Base-by-base conservation (phyloP, 2,113 vertebrate genomes). In the Sula dactylatra region DNA sequence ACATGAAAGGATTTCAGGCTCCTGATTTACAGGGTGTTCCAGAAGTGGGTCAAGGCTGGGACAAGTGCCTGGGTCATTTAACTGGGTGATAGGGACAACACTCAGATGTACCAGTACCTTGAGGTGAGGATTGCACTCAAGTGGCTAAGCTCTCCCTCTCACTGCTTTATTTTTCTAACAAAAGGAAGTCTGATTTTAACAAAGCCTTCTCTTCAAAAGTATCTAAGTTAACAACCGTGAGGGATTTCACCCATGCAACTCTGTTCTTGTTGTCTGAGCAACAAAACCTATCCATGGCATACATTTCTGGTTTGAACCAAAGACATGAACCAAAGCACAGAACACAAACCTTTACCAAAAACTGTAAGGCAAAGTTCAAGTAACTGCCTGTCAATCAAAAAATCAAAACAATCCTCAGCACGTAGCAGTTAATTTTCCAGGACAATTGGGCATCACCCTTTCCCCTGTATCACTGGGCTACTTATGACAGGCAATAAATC, bases 11-110 rank as follows among this genome's bases (percentile, higher is more conserved):
- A 97, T 95, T 96, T 89, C 78, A 90, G 50, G 74, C 59, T 89
- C 87, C 84, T 82, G 86, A 88, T 91, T 91, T 96, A 93, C 76
- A 86, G 82, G 74, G 69, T 83, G 15, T 45, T 64, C 82, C 67
- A 93, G 69, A 96, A 97, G 82, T 92, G 77, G 89, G 93, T 97
- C 91, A 86, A 80, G 87, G 80, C 72, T 86, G 79, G 86, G 90
- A 91, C 83, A 77, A 90, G 74, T 79, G 87, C 93, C 82, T 82
- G 66, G 88, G 76, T 90, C 90, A 66, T 88, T 93, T 77, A 93
- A 93, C 87, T 56, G 71, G 81, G 73, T 85, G 95, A 92, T 83
- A 87, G 56, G 34, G 44, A 84, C 80, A 94, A 45, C 55, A 34
- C 85, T 94, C 59, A 55, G 45, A 88, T 62, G 50, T 36, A 86